Evolutionary conservation across 1,140 invertebrate genomes (phyloP).

Genomic region (Gryon sp.): DNA sequence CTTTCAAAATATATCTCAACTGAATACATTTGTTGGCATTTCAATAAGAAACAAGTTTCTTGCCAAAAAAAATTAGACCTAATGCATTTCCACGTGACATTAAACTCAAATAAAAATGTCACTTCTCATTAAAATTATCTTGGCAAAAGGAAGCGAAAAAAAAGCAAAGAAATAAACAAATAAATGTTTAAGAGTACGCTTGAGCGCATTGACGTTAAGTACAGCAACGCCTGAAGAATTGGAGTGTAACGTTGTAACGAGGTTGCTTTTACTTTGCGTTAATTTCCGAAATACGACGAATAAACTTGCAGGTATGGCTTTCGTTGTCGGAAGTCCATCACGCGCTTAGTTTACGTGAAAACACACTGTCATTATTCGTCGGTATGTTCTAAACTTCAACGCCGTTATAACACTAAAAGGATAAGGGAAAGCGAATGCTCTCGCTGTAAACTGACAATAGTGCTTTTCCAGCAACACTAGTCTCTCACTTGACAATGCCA

Average conservation of each 20-base stretch:
- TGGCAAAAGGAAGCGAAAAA: too few species aligned
- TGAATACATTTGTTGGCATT: too few species aligned
- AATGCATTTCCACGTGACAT: too few species aligned
- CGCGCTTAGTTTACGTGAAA: conserved; percentile 43
- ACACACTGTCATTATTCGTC: conserved; percentile 49
- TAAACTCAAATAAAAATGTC: conserved; percentile 5
- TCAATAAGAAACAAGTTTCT: too few species aligned
- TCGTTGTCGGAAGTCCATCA: conserved; percentile 49
- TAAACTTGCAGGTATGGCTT: conserved; percentile 44
- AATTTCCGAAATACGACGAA: conserved; percentile 60
- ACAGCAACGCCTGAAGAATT: conserved; percentile 16
- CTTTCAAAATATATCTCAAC: too few species aligned
- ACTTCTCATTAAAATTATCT: conserved; percentile 32
- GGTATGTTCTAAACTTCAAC: conserved; percentile 51
- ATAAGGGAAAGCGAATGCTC: conserved; percentile 54
- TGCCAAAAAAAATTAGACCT: too few species aligned
- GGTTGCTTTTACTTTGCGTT: conserved; percentile 47
- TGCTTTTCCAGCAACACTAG: conserved; percentile 62
- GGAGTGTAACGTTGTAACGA: conserved; percentile 45
- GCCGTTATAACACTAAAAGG: conserved; percentile 40
- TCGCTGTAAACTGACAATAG: conserved; percentile 72
- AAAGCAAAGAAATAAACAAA: conserved; percentile 18
- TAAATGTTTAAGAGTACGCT: conserved; percentile 10
- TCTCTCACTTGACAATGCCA: conserved; percentile 68
- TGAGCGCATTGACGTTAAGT: conserved; percentile 28